phyloP scores from a whole-genome alignment of 2,113 vertebrate species.

The Archilochus colubris region DNA sequence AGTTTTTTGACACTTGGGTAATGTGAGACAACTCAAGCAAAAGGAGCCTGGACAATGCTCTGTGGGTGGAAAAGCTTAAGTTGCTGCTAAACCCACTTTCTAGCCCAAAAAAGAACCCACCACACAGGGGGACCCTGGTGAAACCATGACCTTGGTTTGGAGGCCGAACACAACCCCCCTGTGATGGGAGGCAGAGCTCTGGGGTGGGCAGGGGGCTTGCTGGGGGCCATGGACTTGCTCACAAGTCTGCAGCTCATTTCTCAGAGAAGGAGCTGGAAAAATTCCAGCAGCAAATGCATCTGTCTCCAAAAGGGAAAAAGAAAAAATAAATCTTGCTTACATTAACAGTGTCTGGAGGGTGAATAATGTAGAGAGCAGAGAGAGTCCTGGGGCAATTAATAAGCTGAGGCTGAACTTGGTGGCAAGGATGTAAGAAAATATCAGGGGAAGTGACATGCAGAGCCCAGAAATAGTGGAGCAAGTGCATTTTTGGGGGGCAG shows the following conservation, averaged over 20 bases:
- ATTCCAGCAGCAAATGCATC: conserved; percentile 3
- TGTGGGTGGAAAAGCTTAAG: neutral
- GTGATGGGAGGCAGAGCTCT: rapidly evolving
- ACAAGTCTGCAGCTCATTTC: rapidly evolving
- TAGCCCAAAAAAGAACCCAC: neutral
- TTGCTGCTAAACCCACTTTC: neutral
- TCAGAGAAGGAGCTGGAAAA: neutral
- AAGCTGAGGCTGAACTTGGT: neutral
- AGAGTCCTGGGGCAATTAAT: neutral
- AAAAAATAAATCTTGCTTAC: neutral
- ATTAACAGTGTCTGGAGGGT: conserved; percentile 6
- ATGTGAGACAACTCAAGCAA: neutral
- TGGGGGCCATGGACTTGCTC: neutral
- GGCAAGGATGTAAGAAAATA: neutral
- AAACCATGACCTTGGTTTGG: neutral
- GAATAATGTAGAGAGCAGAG: neutral
- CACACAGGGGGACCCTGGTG: neutral
- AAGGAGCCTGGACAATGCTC: rapidly evolving
- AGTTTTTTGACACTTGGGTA: neutral
- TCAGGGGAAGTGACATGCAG: neutral
- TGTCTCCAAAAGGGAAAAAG: neutral
- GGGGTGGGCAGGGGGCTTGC: neutral
- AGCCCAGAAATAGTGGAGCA: neutral
- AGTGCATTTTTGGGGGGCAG: neutral
- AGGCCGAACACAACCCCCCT: neutral